Conservation (phyloP, 1,140 invertebrate species). For the Battus philenor region DNA sequence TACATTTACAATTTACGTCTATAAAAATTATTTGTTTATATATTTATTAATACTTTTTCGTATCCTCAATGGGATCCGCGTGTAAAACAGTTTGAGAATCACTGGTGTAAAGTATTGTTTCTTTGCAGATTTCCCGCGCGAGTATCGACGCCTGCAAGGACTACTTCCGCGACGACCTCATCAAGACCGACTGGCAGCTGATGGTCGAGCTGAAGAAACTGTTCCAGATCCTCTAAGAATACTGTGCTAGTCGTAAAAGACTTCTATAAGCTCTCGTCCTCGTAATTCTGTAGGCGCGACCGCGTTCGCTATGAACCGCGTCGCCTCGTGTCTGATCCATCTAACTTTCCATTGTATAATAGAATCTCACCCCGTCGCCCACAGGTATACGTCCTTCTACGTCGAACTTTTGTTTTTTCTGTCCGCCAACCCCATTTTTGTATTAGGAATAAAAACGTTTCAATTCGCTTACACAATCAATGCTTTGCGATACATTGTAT, state of each 20-base stretch:
- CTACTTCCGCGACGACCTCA: conserved; percentile 97
- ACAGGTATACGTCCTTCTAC: no score
- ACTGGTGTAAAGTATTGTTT: conserved; percentile 23
- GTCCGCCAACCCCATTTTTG: no score
- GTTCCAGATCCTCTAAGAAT: conserved; percentile 95
- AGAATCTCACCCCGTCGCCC: conserved; percentile 46
- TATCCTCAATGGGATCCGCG: no score
- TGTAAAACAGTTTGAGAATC: no score
- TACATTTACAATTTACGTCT: no score
- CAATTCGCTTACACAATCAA: neutral
- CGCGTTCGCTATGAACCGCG: conserved; percentile 22
- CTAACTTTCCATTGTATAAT: conserved; percentile 43
- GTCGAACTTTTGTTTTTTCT: no score
- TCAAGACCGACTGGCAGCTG: conserved; percentile 97
- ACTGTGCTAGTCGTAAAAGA: conserved; percentile 14
- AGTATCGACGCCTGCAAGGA: conserved; percentile 99
- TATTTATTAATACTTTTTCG: no score
- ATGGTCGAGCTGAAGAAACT: conserved; percentile 99
- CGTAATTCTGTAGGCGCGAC: conserved; percentile 35
- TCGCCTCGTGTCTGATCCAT: conserved; percentile 52
- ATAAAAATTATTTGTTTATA: no score
- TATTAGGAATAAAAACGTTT: no score
- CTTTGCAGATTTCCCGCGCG: conserved; percentile 94
- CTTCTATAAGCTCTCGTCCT: conserved; percentile 33
- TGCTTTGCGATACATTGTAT: conserved; percentile 28